Base-by-base conservation (phyloP, 2,113 vertebrate genomes). In the Cairina moschata region DNA sequence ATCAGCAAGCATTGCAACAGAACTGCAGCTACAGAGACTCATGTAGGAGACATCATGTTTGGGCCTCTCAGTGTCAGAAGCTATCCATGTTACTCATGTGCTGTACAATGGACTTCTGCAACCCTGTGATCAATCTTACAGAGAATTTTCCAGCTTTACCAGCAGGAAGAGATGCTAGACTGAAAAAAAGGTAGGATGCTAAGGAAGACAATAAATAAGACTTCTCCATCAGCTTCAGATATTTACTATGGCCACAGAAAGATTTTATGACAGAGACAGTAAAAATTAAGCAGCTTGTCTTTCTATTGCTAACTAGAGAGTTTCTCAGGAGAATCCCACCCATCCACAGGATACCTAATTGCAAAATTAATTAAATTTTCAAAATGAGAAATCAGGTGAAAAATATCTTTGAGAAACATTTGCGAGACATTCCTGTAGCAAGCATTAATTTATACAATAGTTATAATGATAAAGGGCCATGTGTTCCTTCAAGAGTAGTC, bases 401-500 rank as follows among this genome's bases (percentile, higher is more conserved):
- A 83, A 87, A 83, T 3, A 5, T 34, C 65, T 71, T 68, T 36
- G 59, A 50, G 91, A 63, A 4, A 3, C 22, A 29, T 22, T 31
- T 77, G 6, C 18, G 79, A 69, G 52, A 32, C 6, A 4, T 2
- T 10, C 1, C 10, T 28, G 48, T 3, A 67, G 34, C 11, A 28
- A 63, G 46, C 38, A 42, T 28, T 68, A 63, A 46, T 52, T 73
- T 36, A 32, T 34, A 29, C n/a, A 50, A 40, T 44, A 81, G 59
- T 46, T 71, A n/a, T 2, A 74, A 31, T 62, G 32, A 55, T 21
- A 52, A 87, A 83, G 75, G 52, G 36, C 22, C 77, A 58, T 1
- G 13, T 38, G 32, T 67, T 95, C 93, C 81, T 90, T 86, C 60
- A 62, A 7, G 31, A 78, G 55, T 20, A 76, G 58, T 76, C 84